A percentile compares a stretch with the other conserved stretches of the same genome.
Conservation (phyloP, 1,140 invertebrate genomes). For the Saccostrea cuccullata region DNA sequence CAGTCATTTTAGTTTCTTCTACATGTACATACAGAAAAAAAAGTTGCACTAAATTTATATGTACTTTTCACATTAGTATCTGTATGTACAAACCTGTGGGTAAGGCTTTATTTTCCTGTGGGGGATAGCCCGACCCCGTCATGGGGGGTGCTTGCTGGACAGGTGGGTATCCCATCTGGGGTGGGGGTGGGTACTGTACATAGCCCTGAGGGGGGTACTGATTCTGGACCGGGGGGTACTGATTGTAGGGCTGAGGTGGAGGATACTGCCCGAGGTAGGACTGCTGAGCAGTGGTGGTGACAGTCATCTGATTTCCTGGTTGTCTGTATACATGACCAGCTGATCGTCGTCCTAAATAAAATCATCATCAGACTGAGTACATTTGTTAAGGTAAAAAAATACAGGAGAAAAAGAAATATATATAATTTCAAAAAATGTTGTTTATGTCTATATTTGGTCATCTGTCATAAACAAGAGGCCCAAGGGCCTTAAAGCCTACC, state of each 20-base stretch:
- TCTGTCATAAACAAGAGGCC: too few relatives aligned
- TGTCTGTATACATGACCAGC: slow-evolving; percentile 17
- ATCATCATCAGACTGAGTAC: not conserved
- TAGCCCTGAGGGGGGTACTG: not conserved
- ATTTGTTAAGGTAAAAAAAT: not conserved
- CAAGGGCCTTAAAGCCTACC: too few relatives aligned
- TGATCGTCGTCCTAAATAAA: not conserved
- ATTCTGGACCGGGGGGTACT: not conserved
- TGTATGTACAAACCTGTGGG: not conserved
- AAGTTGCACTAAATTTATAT: too few relatives aligned
- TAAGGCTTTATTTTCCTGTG: not conserved
- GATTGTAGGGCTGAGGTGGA: not conserved
- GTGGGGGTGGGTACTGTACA: not conserved
- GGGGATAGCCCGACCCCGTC: not conserved
- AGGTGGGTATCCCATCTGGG: not conserved
- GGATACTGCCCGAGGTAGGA: not conserved
- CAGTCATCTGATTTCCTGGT: not conserved
- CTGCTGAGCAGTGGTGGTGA: not conserved
- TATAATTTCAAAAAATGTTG: not conserved
- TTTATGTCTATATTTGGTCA: too few relatives aligned
- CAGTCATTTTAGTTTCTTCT: too few relatives aligned
- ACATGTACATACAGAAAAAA: too few relatives aligned
- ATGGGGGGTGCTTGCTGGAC: slow-evolving; percentile 6
- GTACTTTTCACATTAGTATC: too few relatives aligned
- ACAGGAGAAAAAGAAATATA: not conserved